phyloP scores from a whole-genome alignment of 1,140 invertebrate genomes.

The Drosophila jambulina region DNA sequence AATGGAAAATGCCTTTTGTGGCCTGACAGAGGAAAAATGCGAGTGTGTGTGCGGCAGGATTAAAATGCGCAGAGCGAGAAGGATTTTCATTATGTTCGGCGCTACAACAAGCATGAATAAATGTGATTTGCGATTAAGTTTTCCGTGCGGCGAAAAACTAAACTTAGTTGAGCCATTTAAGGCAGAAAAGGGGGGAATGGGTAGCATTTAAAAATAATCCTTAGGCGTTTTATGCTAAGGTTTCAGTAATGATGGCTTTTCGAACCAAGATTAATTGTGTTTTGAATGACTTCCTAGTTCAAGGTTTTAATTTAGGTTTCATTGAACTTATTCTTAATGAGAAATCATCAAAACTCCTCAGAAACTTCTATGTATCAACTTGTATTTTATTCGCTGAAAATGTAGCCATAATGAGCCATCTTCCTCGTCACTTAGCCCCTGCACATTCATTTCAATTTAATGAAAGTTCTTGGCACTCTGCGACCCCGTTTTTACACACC shows the following conservation, averaged over 20 bases:
- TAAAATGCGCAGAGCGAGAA: constrained; percentile 35
- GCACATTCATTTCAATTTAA: constrained; percentile 37
- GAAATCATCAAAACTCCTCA: not conserved
- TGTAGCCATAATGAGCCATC: constrained; percentile 25
- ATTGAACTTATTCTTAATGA: not conserved
- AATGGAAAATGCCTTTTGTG: constrained; percentile 48
- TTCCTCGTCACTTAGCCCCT: constrained; percentile 21
- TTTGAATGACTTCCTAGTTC: not conserved
- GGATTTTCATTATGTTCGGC: constrained; percentile 44
- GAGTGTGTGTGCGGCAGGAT: constrained; percentile 26
- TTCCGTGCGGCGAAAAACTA: not conserved
- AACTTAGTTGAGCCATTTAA: constrained; percentile 1
- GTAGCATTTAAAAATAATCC: not conserved
- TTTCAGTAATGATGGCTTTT: not conserved
- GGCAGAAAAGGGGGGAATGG: not conserved
- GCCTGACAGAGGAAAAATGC: constrained; percentile 16
- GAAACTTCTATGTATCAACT: not conserved
- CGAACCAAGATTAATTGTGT: not conserved
- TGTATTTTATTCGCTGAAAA: constrained; percentile 15
- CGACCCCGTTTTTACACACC: constrained; percentile 19
- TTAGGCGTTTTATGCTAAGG: not conserved
- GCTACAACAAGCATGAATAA: constrained; percentile 41
- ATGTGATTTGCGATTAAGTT: constrained; percentile 46
- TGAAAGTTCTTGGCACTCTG: constrained; percentile 25
- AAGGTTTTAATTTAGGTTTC: not conserved